Base-by-base conservation (phyloP, 1,140 invertebrate genomes). In the Hesperophylax magnus region DNA sequence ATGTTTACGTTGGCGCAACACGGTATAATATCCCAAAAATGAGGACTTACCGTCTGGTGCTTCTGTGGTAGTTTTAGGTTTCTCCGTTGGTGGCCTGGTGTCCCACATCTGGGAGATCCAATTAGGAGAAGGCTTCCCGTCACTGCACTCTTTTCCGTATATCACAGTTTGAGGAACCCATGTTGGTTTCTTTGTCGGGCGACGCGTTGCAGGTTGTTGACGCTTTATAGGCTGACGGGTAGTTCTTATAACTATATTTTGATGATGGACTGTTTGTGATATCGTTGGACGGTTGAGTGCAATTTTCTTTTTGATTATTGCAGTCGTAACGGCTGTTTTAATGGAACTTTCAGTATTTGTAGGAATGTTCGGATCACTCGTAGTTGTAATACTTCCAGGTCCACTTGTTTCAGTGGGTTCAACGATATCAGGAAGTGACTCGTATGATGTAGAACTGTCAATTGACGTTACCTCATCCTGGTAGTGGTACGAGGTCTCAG, bases 31-130 rank as follows among this genome's bases (percentile, higher is more conserved):
- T n/a, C n/a, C n/a, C n/a, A n/a, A n/a, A n/a, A n/a, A n/a, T n/a
- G n/a, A n/a, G n/a, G 3, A 18, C 54, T 76, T 67, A 82, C 81
- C 77, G 24, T 39, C 56, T n/a, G 80, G 76, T 27, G 77, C 22
- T 69, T 76, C 67, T 20, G 81, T 79, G 6, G 77, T 76, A 17
- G 81, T 69, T 47, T 47, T 47, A 14, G 24, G 56, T 17, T 34
- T 22, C n/a, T 31, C 11, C 11, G 60, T 63, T 61, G 7, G 15
- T 1, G 54, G 24, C 6, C 52, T 15, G 27, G 6, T 39, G 11
- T 18, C 27, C 15, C 22, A 31, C 65, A 74, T 63, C 39, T 81
- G 65, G 11, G 81, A 52, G 27, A 82, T 47, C 78, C 81, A 80
- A 72, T 78, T 63, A n/a, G 63, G 53, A 2, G 63, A n/a, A 47